Evolutionary conservation across 2,888 invertebrate genomes (phyloP), one percentile per base, ranked within the genome.

Genomic region (Suillia variegata): DNA sequence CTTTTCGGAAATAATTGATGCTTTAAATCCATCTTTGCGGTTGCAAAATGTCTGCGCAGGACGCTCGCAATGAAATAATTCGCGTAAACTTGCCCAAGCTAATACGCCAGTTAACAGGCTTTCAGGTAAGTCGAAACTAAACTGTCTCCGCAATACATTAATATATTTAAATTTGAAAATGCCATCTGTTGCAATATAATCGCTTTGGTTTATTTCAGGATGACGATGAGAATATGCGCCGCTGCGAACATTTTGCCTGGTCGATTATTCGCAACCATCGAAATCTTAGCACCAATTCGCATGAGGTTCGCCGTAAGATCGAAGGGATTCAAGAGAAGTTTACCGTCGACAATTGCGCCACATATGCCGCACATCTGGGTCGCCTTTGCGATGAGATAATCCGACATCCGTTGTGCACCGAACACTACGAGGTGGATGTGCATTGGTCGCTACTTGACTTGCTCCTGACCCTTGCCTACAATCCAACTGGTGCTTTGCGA

Each of bases 381-480:
- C 76, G 78, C 21, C 68, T 85, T 8, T 76, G 81, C 26, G 67
- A 68, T 17, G 61, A 70, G 21, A 61, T 81, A 15, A 62, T 81
- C 2, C 70, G 70, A 0, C 67, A 79, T 61, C 75, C 76, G 1
- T 59, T 70, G 0, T 78, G 77, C 65, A 56, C 68, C n/a, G 68
- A 73, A 15, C 78, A 79, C 49, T 73, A 76, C 57, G 76, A 80
- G 62, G 68, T 75, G 45, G 85, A 85, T 67, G 68, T 85, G 1
- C 83, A 85, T 62, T 85, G 85, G 84, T 77, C 82, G 1, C 59
- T 85, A 34, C 62, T 86, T 5, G 83, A 83, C 20, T 76, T 86
- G 13, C 63, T 86, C 3, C 64, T 85, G 1, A 70, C 80, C 61
- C 64, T 85, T 10, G 77, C 85, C 0, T 66, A 77, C 48, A 77